Conservation (phyloP, 2,888 invertebrate genomes). For the Tetragnatha montana region DNA sequence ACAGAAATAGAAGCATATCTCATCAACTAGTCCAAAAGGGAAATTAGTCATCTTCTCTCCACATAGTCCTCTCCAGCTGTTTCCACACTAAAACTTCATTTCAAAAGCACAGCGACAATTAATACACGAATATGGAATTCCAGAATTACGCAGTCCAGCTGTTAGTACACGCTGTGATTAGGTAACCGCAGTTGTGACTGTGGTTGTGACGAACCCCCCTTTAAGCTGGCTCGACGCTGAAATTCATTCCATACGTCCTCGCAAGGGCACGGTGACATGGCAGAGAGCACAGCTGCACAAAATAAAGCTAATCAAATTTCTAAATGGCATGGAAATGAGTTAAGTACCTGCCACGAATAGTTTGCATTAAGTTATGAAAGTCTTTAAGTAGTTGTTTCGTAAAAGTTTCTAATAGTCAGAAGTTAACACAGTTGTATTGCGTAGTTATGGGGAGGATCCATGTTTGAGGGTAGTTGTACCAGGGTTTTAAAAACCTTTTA, state of each 20-base stretch:
- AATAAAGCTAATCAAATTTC: not conserved
- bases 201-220: conserved; percentile 8
- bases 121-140: not conserved
- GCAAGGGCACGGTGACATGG: not conserved
- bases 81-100: not conserved
- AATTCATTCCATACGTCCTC: conserved; percentile 8
- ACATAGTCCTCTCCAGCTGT: not conserved
- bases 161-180: conserved; percentile 4
- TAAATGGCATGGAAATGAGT: not conserved
- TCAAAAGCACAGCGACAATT: not conserved
- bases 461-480: no score
- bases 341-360: not conserved
- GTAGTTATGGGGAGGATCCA: no score
- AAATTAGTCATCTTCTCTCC: not conserved
- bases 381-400: no score
- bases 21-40: not conserved
- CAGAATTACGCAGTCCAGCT: conserved; percentile 33
- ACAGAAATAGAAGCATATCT: not conserved
- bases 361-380: not conserved
- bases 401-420: no score
- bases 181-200: no score
- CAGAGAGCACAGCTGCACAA: not conserved
- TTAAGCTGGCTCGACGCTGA: not conserved
- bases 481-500: no score
- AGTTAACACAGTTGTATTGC: no score